Base-by-base conservation (phyloP, 2,113 vertebrate species). In the Cepphus grylle region DNA sequence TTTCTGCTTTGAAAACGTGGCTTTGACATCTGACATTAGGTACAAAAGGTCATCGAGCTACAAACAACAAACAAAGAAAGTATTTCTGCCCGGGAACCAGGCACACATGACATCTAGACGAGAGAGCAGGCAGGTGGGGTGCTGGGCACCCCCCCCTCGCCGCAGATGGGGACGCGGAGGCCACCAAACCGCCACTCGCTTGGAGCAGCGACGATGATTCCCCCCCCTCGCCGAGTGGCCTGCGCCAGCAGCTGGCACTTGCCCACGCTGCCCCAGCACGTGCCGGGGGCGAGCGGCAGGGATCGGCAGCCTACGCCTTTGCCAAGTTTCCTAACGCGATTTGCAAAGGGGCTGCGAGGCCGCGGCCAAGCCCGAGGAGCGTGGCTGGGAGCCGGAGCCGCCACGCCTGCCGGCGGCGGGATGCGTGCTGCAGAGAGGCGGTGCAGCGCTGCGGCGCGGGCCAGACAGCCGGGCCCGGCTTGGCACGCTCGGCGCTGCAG, bases 291-390 rank as follows among this genome's bases (percentile, higher is more conserved):
- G 5, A 69, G 0, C 47, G 26, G 79, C 94, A 72, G 76, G 71
- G 30, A 59, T 4, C 10, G 15, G 89, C 83, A 80, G 86, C 83
- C 45, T 13, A 14, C 0, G 52, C 73, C 55, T 26, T 20, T 59
- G 88, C 95, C 96, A 94, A 81, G 56, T 74, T 93, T 88, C 78
- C 82, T 56, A 43, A 49, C 2, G 55, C 61, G 65, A 77, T 94
- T 20, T 88, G 81, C 89, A 92, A 96, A 83, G 2, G 2, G 81
- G 84, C 81, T 25, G 72, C 3, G 8, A 78, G 84, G 90, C 79
- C 12, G 3, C 2, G 3, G 94, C 92, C 76, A 43, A 90, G 73
- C 38, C 12, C 1, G 7, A 55, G 72, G 8, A 61, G 72, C 5
- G 18, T 12, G 52, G 32, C 14, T 3, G n/a, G 72, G 70, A 86